Conservation (phyloP, 2,113 vertebrate genomes). For the Pygoscelis adeliae region DNA sequence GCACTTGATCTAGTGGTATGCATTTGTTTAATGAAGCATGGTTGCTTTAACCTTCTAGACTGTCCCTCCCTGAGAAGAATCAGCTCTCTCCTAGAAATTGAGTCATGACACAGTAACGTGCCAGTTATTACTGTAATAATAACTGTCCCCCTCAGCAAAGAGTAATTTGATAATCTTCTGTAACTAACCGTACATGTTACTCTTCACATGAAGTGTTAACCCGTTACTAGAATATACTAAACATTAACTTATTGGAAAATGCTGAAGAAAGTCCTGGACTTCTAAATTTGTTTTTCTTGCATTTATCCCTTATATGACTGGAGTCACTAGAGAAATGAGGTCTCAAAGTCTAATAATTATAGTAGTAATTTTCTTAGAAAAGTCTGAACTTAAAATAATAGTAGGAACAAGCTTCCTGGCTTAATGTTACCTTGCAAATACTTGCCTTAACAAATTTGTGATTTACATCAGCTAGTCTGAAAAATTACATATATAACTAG, state of each 20-base stretch:
- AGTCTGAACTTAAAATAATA: not conserved
- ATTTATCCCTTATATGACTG: not conserved
- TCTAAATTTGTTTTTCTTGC: not conserved
- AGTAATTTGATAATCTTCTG: slow-evolving; percentile 34
- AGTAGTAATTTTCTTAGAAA: not conserved
- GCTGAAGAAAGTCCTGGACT: not conserved
- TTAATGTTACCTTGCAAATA: not conserved
- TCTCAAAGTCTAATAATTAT: not conserved
- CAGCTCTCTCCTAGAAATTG: slow-evolving; percentile 56
- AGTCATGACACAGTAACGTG: slow-evolving; percentile 52
- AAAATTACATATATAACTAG: not conserved
- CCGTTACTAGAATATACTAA: not conserved
- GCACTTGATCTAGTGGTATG: slow-evolving; percentile 68
- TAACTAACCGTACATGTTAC: not conserved
- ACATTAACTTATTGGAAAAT: not conserved
- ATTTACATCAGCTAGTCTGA: not conserved
- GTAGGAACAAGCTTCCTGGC: not conserved
- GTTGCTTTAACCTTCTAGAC: slow-evolving; percentile 71
- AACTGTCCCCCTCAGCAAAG: slow-evolving; percentile 20
- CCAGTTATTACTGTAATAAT: slow-evolving; percentile 61
- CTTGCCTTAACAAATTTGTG: not conserved
- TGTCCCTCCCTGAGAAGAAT: slow-evolving; percentile 57
- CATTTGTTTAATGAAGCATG: slow-evolving; percentile 74
- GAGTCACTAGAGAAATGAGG: not conserved
- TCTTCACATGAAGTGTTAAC: not conserved